Evolutionary conservation across 2,888 invertebrate genomes (phyloP).

Genomic region (Thumatha senex): DNA sequence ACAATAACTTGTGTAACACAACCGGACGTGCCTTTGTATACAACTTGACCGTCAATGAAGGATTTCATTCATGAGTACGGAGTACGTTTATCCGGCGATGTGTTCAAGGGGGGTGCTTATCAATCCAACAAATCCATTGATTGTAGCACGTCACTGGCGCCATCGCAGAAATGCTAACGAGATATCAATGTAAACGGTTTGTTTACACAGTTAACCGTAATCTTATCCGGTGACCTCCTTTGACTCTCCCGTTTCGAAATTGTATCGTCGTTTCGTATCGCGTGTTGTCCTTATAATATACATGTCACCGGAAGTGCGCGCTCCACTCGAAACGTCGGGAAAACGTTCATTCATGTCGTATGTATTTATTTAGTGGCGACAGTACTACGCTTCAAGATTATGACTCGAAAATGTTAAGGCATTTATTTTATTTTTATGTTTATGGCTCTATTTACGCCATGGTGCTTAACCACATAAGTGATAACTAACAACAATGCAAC

Average conservation of each 20-base stretch:
- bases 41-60: conserved; percentile 29
- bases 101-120: conserved; percentile 52
- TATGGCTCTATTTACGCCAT: conserved; percentile 36
- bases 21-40: conserved; percentile 29
- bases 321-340: conserved; percentile 57
- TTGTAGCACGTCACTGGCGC: conserved; percentile 69
- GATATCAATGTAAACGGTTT: conserved; percentile 82
- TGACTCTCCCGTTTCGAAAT: conserved; percentile 81
- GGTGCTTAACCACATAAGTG: conserved; percentile 24
- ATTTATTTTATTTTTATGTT: conserved; percentile 39
- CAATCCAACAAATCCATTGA: conserved; percentile 53
- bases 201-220: conserved; percentile 82
- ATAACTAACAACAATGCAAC: conserved; percentile 6
- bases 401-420: conserved; percentile 37
- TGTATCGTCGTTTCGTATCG: conserved; percentile 70
- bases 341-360: conserved; percentile 75
- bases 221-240: conserved; percentile 83
- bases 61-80: conserved; percentile 32
- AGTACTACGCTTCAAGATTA: conserved; percentile 52
- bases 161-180: conserved; percentile 76
- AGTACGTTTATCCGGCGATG: conserved; percentile 22
- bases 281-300: conserved; percentile 68
- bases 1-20: conserved; percentile 1
- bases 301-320: conserved; percentile 73
- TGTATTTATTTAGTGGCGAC: conserved; percentile 69